Evolutionary conservation across 2,888 invertebrate species (phyloP).

Genomic region (Dicycla oo): DNA sequence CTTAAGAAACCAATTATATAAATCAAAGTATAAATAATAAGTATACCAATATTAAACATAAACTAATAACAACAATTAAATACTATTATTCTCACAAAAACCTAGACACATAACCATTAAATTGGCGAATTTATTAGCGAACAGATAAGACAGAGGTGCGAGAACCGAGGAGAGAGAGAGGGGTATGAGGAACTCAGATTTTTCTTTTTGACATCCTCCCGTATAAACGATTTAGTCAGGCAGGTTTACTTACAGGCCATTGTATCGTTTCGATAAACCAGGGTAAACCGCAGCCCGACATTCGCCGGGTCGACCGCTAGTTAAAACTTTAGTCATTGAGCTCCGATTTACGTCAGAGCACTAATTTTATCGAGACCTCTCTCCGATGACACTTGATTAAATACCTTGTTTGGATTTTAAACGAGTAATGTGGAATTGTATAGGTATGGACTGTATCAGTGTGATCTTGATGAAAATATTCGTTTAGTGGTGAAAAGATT

Average conservation of each 20-base stretch:
- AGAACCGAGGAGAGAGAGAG: too few species aligned
- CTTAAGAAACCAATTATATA: too few species aligned
- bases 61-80: too few species aligned
- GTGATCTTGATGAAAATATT: background rate
- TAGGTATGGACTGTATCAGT: background rate
- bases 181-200: too few species aligned
- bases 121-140: too few species aligned
- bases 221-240: background rate
- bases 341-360: background rate
- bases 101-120: too few species aligned
- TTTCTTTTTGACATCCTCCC: too few species aligned
- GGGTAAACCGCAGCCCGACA: conserved; percentile 17
- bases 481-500: background rate
- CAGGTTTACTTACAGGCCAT: background rate
- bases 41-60: too few species aligned
- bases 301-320: conserved; percentile 9
- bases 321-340: conserved; percentile 43
- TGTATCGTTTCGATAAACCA: conserved; percentile 24
- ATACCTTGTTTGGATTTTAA: conserved; percentile 19
- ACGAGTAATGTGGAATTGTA: background rate
- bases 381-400: conserved; percentile 15
- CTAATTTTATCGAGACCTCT: conserved; percentile 24
- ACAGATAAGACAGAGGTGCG: too few species aligned
- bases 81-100: too few species aligned
- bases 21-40: too few species aligned